These are phyloP conservation scores for Malurus melanocephalus DNA, from an alignment of 2,113 vertebrate species.

Conservation along the genomic window DNA sequence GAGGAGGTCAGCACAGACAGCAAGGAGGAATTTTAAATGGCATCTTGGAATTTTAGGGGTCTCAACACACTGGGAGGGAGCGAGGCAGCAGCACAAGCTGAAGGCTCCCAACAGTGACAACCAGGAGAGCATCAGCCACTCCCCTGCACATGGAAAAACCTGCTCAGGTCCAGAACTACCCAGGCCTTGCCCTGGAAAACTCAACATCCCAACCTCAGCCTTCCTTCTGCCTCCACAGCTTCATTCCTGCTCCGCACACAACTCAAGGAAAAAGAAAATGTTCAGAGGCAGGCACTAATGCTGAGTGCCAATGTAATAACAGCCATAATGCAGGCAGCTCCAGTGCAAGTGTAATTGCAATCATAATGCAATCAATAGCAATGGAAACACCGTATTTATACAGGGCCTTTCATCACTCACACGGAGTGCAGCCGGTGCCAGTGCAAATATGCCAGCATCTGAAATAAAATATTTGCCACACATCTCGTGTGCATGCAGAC, in stretches of 20 bases:
- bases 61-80: not conserved
- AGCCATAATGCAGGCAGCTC: not conserved
- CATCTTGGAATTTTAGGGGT: not conserved
- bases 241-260: not conserved
- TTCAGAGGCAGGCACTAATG: not conserved
- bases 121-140: not conserved
- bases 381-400: conserved; percentile 63
- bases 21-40: not conserved
- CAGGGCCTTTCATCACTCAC: conserved; percentile 67
- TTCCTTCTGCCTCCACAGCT: not conserved
- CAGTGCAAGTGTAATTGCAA: conserved; percentile 39
- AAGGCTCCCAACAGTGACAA: rapidly evolving
- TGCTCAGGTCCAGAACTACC: not conserved
- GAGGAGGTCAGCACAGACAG: not conserved
- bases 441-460: conserved; percentile 63
- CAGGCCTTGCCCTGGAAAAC: not conserved
- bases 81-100: too few species aligned
- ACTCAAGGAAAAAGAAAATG: not conserved
- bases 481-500: conserved; percentile 26
- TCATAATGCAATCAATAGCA: conserved; percentile 48
- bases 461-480: conserved; percentile 62
- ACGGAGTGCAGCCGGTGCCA: conserved; percentile 48
- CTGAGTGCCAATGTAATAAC: conserved; percentile 1
- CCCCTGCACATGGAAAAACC: not conserved
- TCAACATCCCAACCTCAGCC: not conserved